Conservation (phyloP, 2,888 invertebrate genomes). For the Petrophora chlorosata region DNA sequence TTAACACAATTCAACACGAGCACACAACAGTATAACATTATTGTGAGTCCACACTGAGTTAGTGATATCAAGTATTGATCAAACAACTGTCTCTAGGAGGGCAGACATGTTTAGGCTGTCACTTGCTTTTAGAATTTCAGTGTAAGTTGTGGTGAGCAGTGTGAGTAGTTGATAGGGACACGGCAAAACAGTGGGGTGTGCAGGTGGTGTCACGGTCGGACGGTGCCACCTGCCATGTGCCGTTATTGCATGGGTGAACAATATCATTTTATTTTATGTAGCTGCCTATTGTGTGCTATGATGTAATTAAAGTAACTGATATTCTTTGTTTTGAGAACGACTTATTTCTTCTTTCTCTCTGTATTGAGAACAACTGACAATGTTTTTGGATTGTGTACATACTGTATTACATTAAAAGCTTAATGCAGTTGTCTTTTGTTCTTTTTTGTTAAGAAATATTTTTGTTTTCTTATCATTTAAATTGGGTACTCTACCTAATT, state of each 20-base stretch:
- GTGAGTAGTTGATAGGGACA: constrained; percentile 54
- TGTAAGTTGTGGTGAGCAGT: constrained; percentile 46
- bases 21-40: constrained; percentile 53
- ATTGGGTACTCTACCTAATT: too few relatives aligned
- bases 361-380: background rate
- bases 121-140: constrained; percentile 51
- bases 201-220: constrained; percentile 73
- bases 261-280: constrained; percentile 33
- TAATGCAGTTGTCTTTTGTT: too few relatives aligned
- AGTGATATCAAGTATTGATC: constrained; percentile 72
- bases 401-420: too few relatives aligned
- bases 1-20: constrained; percentile 48
- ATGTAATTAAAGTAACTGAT: constrained; percentile 11
- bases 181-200: constrained; percentile 62
- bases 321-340: constrained; percentile 14
- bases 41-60: constrained; percentile 56
- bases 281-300: constrained; percentile 6
- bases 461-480: too few relatives aligned
- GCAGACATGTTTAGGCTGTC: constrained; percentile 37
- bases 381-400: too few relatives aligned
- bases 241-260: constrained; percentile 63
- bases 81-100: constrained; percentile 72
- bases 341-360: too few relatives aligned
- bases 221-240: constrained; percentile 72
- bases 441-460: too few relatives aligned